Evolutionary conservation across 2,797 vertebrate genomes (phyloP), one percentile per base, ranked within the genome.

Genomic region (Falco biarmicus): DNA sequence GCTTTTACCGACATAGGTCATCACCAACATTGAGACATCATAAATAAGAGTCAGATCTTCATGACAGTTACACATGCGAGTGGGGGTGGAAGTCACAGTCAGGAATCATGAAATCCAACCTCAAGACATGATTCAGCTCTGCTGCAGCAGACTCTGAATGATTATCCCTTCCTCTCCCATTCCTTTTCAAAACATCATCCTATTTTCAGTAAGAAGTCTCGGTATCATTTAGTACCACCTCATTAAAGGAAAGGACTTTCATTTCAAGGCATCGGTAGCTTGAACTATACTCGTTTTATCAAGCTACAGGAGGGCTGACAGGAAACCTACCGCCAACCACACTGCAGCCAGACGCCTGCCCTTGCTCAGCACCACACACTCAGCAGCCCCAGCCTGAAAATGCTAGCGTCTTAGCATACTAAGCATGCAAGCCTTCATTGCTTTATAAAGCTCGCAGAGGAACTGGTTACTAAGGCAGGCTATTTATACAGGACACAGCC

Each of bases 1-100:
- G 60, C 31, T 84, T 77, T 70, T 48, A 45, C 28, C 34, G 17
- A 70, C 61, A 53, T 34, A 19, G 43, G 37, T 60, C 59, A 77
- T 26, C 51, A 64, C 54, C 17, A 39, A 50, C 78, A 14, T 1
- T 31, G 43, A 41, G 51, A 48, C n/a, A 68, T 1, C 1, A 8
- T 17, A 60, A 61, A 14, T 24, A 60, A 61, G 47, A 81, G 31
- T 50, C 65, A 93, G 39, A 87, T 70, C 65, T 83, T 70, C 76
- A 21, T 56, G 83, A 77, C 74, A 83, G 89, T 60, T 69, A 83
- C 75, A 91, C 56, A 8, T n/a, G 29, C 65, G 86, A 94, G 84
- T 13, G 24, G 64, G 79, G 84, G 88, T 80, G 87, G 78, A 91
- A 97, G 89, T 68, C 79, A 90, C 22, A 26, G 84, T 51, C 68